Conservation (phyloP, 2,888 invertebrate genomes). For the Spilosoma lubricipeda region DNA sequence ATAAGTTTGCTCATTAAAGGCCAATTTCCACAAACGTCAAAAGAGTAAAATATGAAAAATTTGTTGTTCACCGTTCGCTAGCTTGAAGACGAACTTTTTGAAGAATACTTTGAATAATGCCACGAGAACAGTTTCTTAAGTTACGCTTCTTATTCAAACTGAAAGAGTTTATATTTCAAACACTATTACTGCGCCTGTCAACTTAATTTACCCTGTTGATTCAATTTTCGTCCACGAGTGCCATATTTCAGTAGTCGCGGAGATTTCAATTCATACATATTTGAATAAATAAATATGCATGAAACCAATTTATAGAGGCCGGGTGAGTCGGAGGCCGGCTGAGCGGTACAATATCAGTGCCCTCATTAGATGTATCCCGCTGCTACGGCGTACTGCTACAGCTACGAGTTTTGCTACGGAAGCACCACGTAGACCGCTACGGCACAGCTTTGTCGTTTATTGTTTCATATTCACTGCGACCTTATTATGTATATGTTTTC, state of each 20-base stretch:
- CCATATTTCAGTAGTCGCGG: conserved; percentile 82
- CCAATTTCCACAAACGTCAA: conserved; percentile 68
- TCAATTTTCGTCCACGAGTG: conserved; percentile 77
- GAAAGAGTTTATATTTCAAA: conserved; percentile 56
- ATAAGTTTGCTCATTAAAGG: conserved; percentile 72
- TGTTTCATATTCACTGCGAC: conserved; percentile 53
- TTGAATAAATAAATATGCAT: conserved; percentile 87
- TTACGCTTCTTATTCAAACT: conserved; percentile 51
- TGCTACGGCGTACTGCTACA: conserved; percentile 61
- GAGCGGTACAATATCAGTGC: conserved; percentile 77
- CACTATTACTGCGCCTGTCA: conserved; percentile 61
- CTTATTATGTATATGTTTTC: conserved; percentile 43
- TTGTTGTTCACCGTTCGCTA: conserved; percentile 55
- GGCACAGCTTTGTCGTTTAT: conserved; percentile 55
- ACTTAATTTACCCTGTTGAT: conserved; percentile 79
- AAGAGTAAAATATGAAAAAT: conserved; percentile 64
- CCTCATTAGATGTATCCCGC: conserved; percentile 79
- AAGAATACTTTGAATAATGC: conserved; percentile 63
- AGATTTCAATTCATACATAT: conserved; percentile 86
- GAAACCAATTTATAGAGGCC: conserved; percentile 85
- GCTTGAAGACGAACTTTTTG: conserved; percentile 56
- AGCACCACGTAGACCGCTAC: conserved; percentile 66
- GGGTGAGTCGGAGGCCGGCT: conserved; percentile 64
- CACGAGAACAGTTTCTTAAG: conserved; percentile 52
- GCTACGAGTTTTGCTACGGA: conserved; percentile 72